Conservation (phyloP, 2,113 vertebrate genomes). For the Stigmatopora nigra region DNA sequence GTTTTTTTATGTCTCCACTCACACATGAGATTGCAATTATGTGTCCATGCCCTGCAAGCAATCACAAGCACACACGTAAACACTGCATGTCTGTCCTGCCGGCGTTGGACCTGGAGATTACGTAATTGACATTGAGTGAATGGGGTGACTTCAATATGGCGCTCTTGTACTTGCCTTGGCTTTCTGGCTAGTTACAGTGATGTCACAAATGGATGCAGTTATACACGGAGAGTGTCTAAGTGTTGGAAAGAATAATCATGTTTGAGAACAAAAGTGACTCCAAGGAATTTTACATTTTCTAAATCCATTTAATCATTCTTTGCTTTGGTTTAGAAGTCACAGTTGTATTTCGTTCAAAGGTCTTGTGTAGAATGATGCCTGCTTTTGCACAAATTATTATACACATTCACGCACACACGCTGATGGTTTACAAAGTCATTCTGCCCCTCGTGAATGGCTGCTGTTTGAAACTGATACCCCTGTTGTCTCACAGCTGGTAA, state of each 20-base stretch:
- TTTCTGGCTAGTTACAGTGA: slow-evolving; percentile 60
- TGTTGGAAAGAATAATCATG: slow-evolving; percentile 18
- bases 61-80: slow-evolving; percentile 17
- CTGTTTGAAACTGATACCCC: slow-evolving; percentile 40
- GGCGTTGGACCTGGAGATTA: slow-evolving; percentile 50
- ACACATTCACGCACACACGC: not conserved
- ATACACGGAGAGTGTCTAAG: slow-evolving; percentile 20
- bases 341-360: slow-evolving; percentile 16
- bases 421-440: not conserved
- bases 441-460: slow-evolving; percentile 5
- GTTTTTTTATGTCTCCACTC: slow-evolving; percentile 34
- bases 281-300: slow-evolving; percentile 40
- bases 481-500: slow-evolving; percentile 34
- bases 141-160: slow-evolving; percentile 59
- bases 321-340: slow-evolving; percentile 12
- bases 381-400: not conserved
- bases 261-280: slow-evolving; percentile 42
- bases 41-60: slow-evolving; percentile 31
- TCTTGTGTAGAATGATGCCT: slow-evolving; percentile 6
- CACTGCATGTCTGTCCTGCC: slow-evolving; percentile 34
- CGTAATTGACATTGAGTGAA: slow-evolving; percentile 65
- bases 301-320: slow-evolving; percentile 31
- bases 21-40: slow-evolving; percentile 60
- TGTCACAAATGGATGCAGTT: slow-evolving; percentile 57
- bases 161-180: slow-evolving; percentile 37